Evolutionary conservation across 2,888 invertebrate species (phyloP).

Genomic region (Brachyopa scutellaris): DNA sequence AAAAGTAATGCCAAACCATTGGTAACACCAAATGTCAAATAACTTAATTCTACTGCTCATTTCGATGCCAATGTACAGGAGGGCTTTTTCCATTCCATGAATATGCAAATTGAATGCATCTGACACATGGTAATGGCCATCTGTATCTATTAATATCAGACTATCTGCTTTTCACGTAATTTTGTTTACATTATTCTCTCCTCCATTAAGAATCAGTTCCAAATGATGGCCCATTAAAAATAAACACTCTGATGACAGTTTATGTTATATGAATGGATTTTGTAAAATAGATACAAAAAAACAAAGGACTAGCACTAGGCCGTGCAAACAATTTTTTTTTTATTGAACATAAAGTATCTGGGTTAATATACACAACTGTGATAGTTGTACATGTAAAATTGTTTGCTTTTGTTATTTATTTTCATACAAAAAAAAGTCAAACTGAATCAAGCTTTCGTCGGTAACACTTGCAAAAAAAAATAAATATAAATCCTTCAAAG

Average conservation of each 20-base stretch:
- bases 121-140: slow-evolving; percentile 52
- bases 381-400: not conserved
- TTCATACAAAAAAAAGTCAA: slow-evolving; percentile 1
- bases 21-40: slow-evolving; percentile 58
- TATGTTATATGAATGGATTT: not conserved
- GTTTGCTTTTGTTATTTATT: not conserved
- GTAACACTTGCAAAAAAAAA: slow-evolving; percentile 3
- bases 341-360: slow-evolving; percentile 38
- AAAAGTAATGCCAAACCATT: slow-evolving; percentile 24
- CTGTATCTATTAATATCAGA: slow-evolving; percentile 29
- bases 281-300: not conserved
- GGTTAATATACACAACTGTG: slow-evolving; percentile 25
- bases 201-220: not conserved
- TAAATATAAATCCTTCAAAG: not conserved
- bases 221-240: slow-evolving; percentile 41
- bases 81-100: slow-evolving; percentile 12
- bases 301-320: no score
- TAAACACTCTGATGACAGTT: slow-evolving; percentile 42
- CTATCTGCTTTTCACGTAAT: slow-evolving; percentile 11
- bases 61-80: slow-evolving; percentile 47
- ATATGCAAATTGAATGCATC: slow-evolving; percentile 61
- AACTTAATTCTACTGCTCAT: slow-evolving; percentile 47
- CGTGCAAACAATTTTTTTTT: no score
- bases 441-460: slow-evolving; percentile 20
- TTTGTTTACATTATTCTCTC: not conserved